Percentiles rank a stretch among this genome's conserved stretches.
Evolutionary conservation across 2,888 invertebrate genomes (phyloP).

Genomic region (Chrysomela aeneicollis): DNA sequence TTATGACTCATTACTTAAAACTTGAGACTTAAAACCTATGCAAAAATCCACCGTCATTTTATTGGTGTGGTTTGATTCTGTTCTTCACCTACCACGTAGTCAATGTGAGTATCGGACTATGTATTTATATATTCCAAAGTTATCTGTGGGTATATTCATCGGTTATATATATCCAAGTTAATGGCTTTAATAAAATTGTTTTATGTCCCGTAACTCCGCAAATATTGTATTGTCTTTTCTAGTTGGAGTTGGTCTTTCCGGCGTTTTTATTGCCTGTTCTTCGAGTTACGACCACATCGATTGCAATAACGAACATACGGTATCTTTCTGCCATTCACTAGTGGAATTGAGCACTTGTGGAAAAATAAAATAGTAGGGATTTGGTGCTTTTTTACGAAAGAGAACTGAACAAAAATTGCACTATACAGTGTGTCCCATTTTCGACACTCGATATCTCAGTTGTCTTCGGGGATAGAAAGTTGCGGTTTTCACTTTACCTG

Average conservation of each 20-base stretch:
- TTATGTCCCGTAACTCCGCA: conserved; percentile 40
- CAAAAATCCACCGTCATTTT: neutral
- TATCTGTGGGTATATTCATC: conserved; percentile 33
- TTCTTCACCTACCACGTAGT: too few relatives aligned
- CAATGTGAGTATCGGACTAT: neutral
- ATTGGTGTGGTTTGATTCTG: neutral
- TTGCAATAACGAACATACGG: conserved; percentile 41
- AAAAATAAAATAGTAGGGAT: too few relatives aligned
- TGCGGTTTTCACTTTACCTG: too few relatives aligned
- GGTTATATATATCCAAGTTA: conserved; percentile 39
- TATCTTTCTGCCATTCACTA: conserved; percentile 31
- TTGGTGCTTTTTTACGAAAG: neutral
- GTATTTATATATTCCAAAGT: conserved; percentile 11
- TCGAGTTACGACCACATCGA: conserved; percentile 38
- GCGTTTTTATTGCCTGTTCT: conserved; percentile 37
- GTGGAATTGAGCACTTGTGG: conserved; percentile 8
- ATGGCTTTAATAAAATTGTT: conserved; percentile 43
- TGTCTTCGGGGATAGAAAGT: too few relatives aligned
- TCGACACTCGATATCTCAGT: too few relatives aligned
- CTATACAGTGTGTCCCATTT: too few relatives aligned
- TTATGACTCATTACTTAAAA: too few relatives aligned
- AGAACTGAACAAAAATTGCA: too few relatives aligned
- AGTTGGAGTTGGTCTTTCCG: conserved; percentile 35
- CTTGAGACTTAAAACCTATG: too few relatives aligned
- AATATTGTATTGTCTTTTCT: conserved; percentile 39